Evolutionary conservation across 1,140 invertebrate species (phyloP).

Genomic region (Dendrolimus punctatus): DNA sequence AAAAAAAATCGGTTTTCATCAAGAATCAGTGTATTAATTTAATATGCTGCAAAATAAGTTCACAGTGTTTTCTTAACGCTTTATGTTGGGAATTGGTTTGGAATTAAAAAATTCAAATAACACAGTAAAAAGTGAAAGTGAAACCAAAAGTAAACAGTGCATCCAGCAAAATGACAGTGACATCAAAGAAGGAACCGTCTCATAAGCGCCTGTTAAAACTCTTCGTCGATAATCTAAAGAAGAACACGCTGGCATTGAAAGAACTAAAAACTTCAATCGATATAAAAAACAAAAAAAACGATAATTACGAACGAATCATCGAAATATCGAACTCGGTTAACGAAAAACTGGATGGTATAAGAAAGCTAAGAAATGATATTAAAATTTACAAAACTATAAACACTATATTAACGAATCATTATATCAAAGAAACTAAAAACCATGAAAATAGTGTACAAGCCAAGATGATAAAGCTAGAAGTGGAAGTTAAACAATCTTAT

Average conservation of each 20-base stretch:
- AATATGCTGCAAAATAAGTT: too few species aligned
- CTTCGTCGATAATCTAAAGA: slow-evolving; percentile 48
- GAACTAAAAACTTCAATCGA: slow-evolving; percentile 45
- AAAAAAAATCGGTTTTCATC: too few species aligned
- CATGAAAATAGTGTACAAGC: slow-evolving; percentile 47
- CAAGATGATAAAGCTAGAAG: slow-evolving; percentile 53
- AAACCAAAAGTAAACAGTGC: background rate
- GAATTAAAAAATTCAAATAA: too few species aligned
- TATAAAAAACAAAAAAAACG: slow-evolving; percentile 22
- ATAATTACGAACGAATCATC: slow-evolving; percentile 38
- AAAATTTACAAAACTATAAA: slow-evolving; percentile 64
- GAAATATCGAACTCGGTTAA: slow-evolving; percentile 48
- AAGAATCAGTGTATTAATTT: too few species aligned
- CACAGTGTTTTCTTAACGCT: too few species aligned
- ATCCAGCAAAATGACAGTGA: slow-evolving; percentile 27
- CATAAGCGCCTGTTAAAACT: slow-evolving; percentile 39
- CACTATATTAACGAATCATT: slow-evolving; percentile 58
- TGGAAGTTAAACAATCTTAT: slow-evolving; percentile 45
- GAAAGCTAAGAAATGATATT: slow-evolving; percentile 59
- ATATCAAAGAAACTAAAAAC: slow-evolving; percentile 54
- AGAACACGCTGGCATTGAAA: slow-evolving; percentile 49
- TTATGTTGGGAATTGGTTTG: too few species aligned
- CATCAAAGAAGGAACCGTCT: slow-evolving; percentile 25
- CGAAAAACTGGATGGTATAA: slow-evolving; percentile 58
- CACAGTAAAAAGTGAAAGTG: background rate